These are phyloP conservation scores for Leptopilina drosophilae DNA, from an alignment of 2,888 invertebrate species.

Conservation along the genomic window DNA sequence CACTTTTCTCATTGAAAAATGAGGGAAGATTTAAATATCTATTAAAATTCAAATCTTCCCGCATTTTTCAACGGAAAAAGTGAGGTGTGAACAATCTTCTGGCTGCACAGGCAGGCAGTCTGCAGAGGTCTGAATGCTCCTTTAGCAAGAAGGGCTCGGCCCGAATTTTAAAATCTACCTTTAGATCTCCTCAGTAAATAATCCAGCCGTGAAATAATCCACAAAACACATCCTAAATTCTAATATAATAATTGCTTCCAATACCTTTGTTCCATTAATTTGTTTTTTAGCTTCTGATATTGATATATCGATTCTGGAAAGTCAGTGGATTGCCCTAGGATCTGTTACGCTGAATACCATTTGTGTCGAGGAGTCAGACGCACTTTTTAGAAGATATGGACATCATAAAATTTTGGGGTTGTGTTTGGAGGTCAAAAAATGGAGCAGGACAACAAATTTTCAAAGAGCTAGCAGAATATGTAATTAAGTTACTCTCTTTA, in stretches of 20 bases:
- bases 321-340: not conserved
- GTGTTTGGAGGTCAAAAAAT: not conserved
- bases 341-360: not conserved
- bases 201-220: not conserved
- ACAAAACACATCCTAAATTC: not conserved
- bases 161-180: not conserved
- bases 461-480: not conserved
- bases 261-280: not conserved
- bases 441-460: constrained; percentile 5
- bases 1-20: too few relatives aligned
- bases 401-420: not conserved
- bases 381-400: not conserved
- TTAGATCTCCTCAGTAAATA: constrained; percentile 4
- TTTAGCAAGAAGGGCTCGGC: not conserved
- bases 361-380: not conserved
- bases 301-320: not conserved
- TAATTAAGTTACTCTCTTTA: not conserved
- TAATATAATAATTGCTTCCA: not conserved
- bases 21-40: too few relatives aligned
- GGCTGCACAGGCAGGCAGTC: too few relatives aligned
- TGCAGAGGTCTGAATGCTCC: too few relatives aligned
- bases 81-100: too few relatives aligned
- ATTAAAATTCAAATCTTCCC: too few relatives aligned
- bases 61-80: too few relatives aligned
- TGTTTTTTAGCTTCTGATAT: not conserved